Percentiles rank a stretch among this genome's conserved stretches.
These are phyloP conservation scores for Philantomba maxwellii DNA, from an alignment of 2,113 vertebrate species.

Conservation along the genomic window DNA sequence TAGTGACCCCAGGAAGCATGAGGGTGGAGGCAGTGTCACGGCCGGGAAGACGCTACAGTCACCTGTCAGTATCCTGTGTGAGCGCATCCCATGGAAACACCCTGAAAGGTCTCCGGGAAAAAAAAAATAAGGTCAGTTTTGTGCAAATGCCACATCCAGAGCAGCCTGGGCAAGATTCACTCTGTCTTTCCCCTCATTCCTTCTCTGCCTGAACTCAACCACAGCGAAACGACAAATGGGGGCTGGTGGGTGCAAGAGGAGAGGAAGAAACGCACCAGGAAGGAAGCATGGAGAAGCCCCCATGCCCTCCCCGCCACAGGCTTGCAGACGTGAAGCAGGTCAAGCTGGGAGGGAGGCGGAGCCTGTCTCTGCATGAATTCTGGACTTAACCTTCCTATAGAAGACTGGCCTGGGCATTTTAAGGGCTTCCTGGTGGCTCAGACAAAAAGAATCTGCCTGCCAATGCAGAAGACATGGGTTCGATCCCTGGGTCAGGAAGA, in stretches of 20 bases:
- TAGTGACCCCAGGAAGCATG: background rate
- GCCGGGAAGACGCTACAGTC: background rate
- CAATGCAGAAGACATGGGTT: background rate
- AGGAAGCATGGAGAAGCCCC: fast-evolving
- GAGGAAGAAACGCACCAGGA: fast-evolving
- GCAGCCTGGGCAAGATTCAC: fast-evolving
- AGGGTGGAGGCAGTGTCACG: fast-evolving
- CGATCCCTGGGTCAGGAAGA: background rate
- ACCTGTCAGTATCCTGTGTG: background rate
- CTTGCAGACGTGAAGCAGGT: background rate
- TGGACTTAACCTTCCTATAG: fast-evolving
- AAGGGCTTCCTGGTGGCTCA: background rate
- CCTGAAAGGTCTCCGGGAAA: fast-evolving
- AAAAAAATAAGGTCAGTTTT: background rate
- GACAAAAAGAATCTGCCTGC: background rate
- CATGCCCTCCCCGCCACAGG: fast-evolving
- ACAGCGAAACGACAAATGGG: background rate
- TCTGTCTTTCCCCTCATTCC: background rate
- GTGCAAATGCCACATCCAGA: too few relatives aligned
- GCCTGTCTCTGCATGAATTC: fast-evolving
- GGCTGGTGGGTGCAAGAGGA: too few relatives aligned
- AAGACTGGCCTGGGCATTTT: fast-evolving
- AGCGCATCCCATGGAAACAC: fast-evolving
- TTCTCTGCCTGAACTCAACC: background rate
- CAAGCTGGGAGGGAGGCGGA: fast-evolving